Evolutionary conservation across 2,797 vertebrate species (phyloP), one percentile per base, ranked within the genome.

Genomic region (Eulemur coronatus): DNA sequence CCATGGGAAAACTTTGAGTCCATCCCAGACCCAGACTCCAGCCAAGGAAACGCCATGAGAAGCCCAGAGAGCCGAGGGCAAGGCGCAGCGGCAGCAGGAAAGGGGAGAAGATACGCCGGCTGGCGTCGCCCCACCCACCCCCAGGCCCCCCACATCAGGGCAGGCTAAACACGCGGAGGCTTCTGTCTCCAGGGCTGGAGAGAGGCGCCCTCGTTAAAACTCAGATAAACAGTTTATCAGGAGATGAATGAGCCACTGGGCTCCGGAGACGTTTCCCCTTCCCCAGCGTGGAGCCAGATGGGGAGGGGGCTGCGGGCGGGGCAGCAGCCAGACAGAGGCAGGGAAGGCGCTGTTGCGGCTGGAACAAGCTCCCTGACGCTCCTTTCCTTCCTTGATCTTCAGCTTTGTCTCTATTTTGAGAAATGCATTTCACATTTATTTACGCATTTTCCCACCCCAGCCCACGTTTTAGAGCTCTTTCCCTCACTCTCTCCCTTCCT

Each of bases 191-290:
- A 98, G 97, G 98, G 95, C 98, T 98, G 98, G 98, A 97, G 98
- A 98, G 98, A 98, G 99, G 98, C 98, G 98, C 99, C 99, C 99
- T 99, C 98, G 98, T 99, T 99, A 99, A 99, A 99, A 98, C 98
- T 98, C 99, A 98, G 98, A 99, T 99, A 99, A 99, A 99, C 99
- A 99, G 98, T 99, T 99, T 99, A 99, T 99, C 98, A 98, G 99
- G 98, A 99, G 98, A 98, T 98, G 98, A 98, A 98, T 98, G 98
- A 98, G 98, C 98, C 97, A 98, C 97, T 73, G 91, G 97, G 97
- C 94, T 98, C 98, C 96, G 89, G 98, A 98, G 98, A 98, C 98
- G 98, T 95, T 98, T 98, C 98, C 98, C 98, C 98, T 99, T 98
- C 96, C 93, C 97, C 96, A 96, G 96, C 18, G 81, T 79, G 96